A percentile compares a stretch with the other conserved stretches of the same genome.
Evolutionary conservation across 2,797 vertebrate genomes (phyloP).

Genomic region (Phaenicophaeus curvirostris): DNA sequence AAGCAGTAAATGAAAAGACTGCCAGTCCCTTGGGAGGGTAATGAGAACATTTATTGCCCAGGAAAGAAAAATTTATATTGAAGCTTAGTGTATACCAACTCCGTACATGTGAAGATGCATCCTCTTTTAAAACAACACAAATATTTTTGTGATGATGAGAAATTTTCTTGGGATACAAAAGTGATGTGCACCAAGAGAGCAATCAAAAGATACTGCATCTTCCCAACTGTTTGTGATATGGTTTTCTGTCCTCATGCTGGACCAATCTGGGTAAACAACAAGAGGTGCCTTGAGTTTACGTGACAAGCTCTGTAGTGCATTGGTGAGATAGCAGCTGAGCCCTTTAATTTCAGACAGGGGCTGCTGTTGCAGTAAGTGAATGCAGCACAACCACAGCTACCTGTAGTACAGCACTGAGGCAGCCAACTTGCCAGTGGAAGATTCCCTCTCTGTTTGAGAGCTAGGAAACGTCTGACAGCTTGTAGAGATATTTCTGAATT

Average conservation of each 20-base stretch:
- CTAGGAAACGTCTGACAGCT: not conserved
- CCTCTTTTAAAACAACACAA: not conserved
- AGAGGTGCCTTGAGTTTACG: not conserved
- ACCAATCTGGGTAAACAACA: not conserved
- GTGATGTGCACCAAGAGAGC: not conserved
- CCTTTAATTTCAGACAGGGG: not conserved
- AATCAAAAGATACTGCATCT: not conserved
- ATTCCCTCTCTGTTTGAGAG: not conserved
- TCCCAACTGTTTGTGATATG: not conserved
- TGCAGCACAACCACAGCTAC: not conserved
- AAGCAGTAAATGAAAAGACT: not conserved
- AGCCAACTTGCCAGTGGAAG: rapidly evolving
- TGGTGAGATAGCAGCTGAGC: not conserved
- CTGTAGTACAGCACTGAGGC: not conserved
- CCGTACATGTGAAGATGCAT: not conserved
- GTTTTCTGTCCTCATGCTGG: not conserved
- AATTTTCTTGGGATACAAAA: not conserved
- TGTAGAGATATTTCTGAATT: not conserved
- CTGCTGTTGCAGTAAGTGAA: not conserved
- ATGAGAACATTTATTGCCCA: not conserved
- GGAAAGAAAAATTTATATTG: not conserved
- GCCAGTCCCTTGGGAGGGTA: not conserved
- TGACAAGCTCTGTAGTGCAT: not conserved
- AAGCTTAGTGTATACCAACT: not conserved
- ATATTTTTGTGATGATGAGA: not conserved